Percentiles rank a stretch among this genome's conserved stretches.
Conservation (phyloP, 2,113 vertebrate genomes). For the Origma solitaria region DNA sequence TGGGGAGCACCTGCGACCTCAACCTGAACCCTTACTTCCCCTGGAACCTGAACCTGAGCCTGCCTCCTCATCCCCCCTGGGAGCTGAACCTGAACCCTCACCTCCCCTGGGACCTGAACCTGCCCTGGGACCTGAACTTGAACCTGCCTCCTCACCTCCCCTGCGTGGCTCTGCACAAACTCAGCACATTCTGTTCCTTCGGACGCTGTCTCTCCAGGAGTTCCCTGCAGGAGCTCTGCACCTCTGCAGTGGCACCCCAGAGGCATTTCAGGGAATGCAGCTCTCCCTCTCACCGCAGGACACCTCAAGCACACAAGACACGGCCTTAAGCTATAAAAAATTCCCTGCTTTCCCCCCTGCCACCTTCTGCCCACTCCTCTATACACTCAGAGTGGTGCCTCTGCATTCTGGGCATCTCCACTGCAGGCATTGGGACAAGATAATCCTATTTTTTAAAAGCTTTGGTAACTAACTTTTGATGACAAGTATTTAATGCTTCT, state of each 20-base stretch:
- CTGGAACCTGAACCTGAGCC: too few relatives aligned
- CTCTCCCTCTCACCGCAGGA: neutral
- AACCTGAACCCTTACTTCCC: neutral
- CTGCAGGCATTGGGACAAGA: neutral
- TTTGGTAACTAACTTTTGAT: neutral
- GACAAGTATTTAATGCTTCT: neutral
- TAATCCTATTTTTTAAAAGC: neutral
- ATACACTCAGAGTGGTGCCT: rapidly evolving
- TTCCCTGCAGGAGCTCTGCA: rapidly evolving
- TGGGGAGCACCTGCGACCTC: neutral
- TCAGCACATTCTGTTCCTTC: neutral
- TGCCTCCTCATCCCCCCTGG: too few relatives aligned
- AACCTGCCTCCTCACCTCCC: too few relatives aligned
- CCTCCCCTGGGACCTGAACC: too few relatives aligned
- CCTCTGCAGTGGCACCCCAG: neutral
- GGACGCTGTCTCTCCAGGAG: neutral
- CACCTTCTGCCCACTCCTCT: neutral
- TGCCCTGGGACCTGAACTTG: too few relatives aligned
- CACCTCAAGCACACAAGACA: neutral
- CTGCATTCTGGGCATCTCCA: neutral
- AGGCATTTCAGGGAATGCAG: neutral
- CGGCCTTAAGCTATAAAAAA: neutral
- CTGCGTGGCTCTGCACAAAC: too few relatives aligned
- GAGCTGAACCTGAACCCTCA: too few relatives aligned
- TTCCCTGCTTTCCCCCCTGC: neutral